phyloP scores from a whole-genome alignment of 1,140 invertebrate genomes.

The Drosophila prosaltans region DNA sequence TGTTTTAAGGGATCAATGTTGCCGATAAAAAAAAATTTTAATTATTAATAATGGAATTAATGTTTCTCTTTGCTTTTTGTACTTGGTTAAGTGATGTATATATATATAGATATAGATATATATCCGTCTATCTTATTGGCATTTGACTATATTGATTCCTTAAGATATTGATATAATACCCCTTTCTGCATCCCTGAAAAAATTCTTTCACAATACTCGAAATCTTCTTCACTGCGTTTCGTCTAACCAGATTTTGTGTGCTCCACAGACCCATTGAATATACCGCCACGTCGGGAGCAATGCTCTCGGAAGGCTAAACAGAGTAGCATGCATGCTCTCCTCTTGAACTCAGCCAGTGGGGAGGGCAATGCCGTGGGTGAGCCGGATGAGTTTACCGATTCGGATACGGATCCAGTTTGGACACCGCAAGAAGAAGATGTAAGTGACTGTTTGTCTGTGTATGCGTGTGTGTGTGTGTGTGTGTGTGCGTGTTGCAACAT shows the following conservation, averaged over 20 bases:
- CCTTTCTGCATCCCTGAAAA: not conserved
- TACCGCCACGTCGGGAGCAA: conserved; percentile 86
- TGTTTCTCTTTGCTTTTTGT: too few relatives aligned
- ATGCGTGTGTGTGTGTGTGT: not conserved
- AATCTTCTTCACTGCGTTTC: conserved; percentile 28
- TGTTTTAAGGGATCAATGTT: too few relatives aligned
- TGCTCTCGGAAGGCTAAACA: conserved; percentile 87
- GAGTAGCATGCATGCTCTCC: conserved; percentile 77
- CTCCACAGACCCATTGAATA: conserved; percentile 83
- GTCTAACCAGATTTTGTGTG: conserved; percentile 72
- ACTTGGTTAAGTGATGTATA: too few relatives aligned
- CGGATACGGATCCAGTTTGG: conserved; percentile 90
- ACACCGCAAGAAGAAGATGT: conserved; percentile 86
- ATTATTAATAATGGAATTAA: too few relatives aligned
- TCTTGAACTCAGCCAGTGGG: conserved; percentile 61
- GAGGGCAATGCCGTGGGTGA: conserved; percentile 79
- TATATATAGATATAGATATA: too few relatives aligned
- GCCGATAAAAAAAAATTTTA: too few relatives aligned
- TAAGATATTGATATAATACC: too few relatives aligned
- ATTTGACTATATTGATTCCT: too few relatives aligned
- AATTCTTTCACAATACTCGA: not conserved
- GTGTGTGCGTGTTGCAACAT: not conserved
- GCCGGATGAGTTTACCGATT: conserved; percentile 85
- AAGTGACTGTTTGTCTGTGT: conserved; percentile 48
- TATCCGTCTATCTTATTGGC: too few relatives aligned